Percentiles rank a stretch among this genome's conserved stretches.
Evolutionary conservation across 2,888 invertebrate genomes (phyloP).

Genomic region (Chymomyza amoena): DNA sequence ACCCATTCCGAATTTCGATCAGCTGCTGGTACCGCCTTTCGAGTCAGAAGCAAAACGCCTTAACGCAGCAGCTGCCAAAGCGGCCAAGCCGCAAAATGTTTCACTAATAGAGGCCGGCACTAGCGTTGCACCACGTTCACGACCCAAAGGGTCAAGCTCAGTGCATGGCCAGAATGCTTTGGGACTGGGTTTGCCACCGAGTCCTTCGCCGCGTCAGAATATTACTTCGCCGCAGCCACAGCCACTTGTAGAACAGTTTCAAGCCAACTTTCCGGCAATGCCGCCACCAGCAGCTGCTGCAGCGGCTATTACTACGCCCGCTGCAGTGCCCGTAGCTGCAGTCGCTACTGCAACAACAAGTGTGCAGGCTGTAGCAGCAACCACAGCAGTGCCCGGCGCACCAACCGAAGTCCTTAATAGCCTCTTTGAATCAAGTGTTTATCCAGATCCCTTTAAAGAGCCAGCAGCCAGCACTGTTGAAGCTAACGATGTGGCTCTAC

Average conservation of each 20-base stretch:
- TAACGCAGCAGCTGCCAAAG: constrained; percentile 67
- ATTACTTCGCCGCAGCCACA: constrained; percentile 78
- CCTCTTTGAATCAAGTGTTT: constrained; percentile 83
- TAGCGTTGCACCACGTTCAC: constrained; percentile 89
- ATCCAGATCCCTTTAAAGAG: constrained; percentile 86
- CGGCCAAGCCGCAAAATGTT: constrained; percentile 77
- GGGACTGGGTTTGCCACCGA: constrained; percentile 80
- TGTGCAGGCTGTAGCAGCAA: constrained; percentile 1
- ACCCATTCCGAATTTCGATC: constrained; percentile 83
- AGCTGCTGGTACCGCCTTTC: constrained; percentile 83
- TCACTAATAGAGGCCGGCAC: constrained; percentile 84
- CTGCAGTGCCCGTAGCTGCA: constrained; percentile 18
- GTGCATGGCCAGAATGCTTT: constrained; percentile 78
- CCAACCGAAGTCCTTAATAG: constrained; percentile 79
- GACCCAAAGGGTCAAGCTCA: constrained; percentile 84
- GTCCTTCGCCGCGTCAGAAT: constrained; percentile 79
- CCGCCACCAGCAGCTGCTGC: constrained; percentile 47
- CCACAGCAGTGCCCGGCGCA: constrained; percentile 14
- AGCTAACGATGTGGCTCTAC: constrained; percentile 22
- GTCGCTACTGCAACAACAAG: constrained; percentile 17
- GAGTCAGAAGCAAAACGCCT: constrained; percentile 85
- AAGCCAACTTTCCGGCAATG: constrained; percentile 77
- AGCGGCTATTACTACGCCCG: constrained; percentile 27
- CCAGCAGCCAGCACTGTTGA: constrained; percentile 34
- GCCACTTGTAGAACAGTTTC: constrained; percentile 77